Evolutionary conservation across 1,140 invertebrate species (phyloP).

Genomic region (Schmidtea mediterranea): DNA sequence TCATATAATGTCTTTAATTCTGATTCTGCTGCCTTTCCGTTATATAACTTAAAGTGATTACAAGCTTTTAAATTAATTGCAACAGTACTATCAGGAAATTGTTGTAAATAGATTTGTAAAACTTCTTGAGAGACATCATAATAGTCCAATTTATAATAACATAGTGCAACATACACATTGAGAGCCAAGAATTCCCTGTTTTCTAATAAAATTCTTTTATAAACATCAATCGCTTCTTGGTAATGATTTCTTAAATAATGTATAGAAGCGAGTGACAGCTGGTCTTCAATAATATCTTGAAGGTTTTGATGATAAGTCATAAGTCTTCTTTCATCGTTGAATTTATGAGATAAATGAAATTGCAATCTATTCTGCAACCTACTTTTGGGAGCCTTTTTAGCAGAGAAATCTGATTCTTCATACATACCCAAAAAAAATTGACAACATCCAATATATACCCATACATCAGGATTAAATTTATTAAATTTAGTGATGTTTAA

Average conservation of each 20-base stretch:
- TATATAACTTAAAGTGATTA: slow-evolving; percentile 61
- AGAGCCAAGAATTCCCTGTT: slow-evolving; percentile 72
- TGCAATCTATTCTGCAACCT: slow-evolving; percentile 41
- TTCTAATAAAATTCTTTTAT: slow-evolving; percentile 67
- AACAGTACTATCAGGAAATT: slow-evolving; percentile 68
- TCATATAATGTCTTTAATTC: slow-evolving; percentile 35
- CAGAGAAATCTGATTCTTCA: slow-evolving; percentile 33
- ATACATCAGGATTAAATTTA: slow-evolving; percentile 28
- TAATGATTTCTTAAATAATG: slow-evolving; percentile 81
- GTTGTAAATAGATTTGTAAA: slow-evolving; percentile 62
- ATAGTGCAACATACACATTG: slow-evolving; percentile 83
- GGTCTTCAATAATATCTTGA: slow-evolving; percentile 65
- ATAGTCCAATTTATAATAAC: slow-evolving; percentile 81
- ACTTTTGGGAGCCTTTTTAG: slow-evolving; percentile 24
- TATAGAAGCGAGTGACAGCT: slow-evolving; percentile 73
- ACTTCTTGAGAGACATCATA: slow-evolving; percentile 45
- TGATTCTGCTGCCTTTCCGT: slow-evolving; percentile 55
- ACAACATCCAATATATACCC: slow-evolving; percentile 61
- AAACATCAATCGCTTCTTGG: slow-evolving; percentile 93
- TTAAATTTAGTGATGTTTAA: slow-evolving; percentile 20
- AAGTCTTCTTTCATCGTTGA: slow-evolving; percentile 53
- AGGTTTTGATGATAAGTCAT: slow-evolving; percentile 53
- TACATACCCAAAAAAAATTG: slow-evolving; percentile 76
- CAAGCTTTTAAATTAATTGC: slow-evolving; percentile 79
- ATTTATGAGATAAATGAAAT: slow-evolving; percentile 77